A percentile compares a stretch with the other conserved stretches of the same genome.
Conservation (phyloP, 2,113 vertebrate species). For the Eublepharis macularius region DNA sequence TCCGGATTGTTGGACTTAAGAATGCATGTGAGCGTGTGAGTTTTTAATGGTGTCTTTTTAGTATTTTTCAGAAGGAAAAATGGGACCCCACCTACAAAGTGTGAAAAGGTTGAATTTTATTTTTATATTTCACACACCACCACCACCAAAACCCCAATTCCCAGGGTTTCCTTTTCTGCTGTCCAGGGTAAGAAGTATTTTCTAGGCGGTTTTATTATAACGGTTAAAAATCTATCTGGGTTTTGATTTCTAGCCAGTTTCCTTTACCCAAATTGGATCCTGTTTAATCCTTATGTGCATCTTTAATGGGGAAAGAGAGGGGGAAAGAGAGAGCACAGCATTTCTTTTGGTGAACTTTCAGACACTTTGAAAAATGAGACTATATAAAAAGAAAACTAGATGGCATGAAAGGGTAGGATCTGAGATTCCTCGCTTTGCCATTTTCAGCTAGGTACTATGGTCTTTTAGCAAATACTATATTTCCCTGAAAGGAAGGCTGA, state of each 20-base stretch:
- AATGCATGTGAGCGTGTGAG: not conserved
- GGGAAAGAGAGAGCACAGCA: not conserved
- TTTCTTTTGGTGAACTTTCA: not conserved
- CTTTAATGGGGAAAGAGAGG: not conserved
- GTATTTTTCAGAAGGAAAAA: constrained; percentile 3
- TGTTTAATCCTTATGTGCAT: not conserved
- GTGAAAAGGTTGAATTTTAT: not conserved
- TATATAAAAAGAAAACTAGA: too few species aligned
- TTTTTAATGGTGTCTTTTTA: not conserved
- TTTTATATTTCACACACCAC: not conserved
- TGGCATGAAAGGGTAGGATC: not conserved
- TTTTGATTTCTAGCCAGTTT: not conserved
- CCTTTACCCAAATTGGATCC: not conserved
- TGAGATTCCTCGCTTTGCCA: not conserved
- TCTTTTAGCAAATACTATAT: too few species aligned
- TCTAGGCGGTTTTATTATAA: not conserved
- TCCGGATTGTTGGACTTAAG: not conserved
- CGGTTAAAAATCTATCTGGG: not conserved
- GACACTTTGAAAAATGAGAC: not conserved
- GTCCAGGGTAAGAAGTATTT: not conserved
- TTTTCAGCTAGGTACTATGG: not conserved
- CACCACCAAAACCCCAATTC: not conserved
- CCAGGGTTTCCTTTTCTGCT: not conserved
- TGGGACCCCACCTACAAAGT: not conserved
- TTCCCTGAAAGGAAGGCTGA: too few species aligned